Conservation (phyloP, 2,113 vertebrate species). For the Promerops cafer region DNA sequence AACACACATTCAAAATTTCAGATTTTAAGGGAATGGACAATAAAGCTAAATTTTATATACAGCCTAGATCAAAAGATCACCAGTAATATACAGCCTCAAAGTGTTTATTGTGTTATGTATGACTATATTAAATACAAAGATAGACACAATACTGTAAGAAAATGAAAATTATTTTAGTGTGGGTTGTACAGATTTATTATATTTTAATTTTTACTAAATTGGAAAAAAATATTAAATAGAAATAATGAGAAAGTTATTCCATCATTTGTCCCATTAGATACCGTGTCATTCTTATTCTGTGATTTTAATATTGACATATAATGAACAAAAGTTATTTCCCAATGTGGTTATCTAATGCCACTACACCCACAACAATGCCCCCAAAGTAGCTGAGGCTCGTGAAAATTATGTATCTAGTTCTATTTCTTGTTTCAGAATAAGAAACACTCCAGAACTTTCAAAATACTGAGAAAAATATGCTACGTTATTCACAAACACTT, state of each 20-base stretch:
- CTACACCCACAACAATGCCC: background rate
- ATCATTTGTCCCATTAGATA: background rate
- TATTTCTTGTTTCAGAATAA: background rate
- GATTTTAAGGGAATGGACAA: background rate
- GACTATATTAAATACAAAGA: background rate
- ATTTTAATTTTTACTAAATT: background rate
- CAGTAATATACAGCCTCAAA: background rate
- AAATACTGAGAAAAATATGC: background rate
- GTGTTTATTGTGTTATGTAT: background rate
- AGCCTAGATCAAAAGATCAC: background rate
- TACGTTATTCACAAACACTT: background rate
- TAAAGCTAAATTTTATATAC: background rate
- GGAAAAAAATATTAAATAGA: background rate
- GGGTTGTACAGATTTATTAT: background rate
- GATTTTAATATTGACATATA: background rate
- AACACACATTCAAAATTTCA: background rate
- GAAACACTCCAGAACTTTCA: background rate
- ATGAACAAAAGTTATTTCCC: background rate
- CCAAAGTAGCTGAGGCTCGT: background rate
- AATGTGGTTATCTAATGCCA: background rate
- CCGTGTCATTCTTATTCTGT: background rate
- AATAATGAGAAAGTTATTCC: background rate
- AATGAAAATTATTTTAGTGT: rapidly evolving
- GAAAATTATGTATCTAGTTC: background rate
- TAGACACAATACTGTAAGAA: background rate